Evolutionary conservation across 2,888 invertebrate genomes (phyloP), one percentile per base, ranked within the genome.

Genomic region (Microchrysa polita): DNA sequence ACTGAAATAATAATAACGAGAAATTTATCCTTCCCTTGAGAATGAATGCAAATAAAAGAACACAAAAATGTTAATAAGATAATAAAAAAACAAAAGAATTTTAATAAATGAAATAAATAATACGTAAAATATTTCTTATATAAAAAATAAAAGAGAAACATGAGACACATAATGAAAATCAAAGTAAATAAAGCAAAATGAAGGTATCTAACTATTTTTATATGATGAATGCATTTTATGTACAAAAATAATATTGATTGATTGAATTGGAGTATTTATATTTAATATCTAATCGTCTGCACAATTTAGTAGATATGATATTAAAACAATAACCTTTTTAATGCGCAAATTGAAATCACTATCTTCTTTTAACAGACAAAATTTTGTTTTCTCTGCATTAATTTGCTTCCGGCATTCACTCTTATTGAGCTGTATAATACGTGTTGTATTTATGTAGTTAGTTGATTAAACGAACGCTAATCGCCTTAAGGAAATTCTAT

Each of bases 1-100:
- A 34, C 27, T 7, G 7, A 34, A 34, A 34, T 34, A 34, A 34
- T 34, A 34, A 34, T 34, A 34, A 34, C 27, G 27, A 88, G 78
- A 88, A 78, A 73, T 40, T 34, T 65, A 18, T 57, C 65, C 65
- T 44, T 65, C 23, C 65, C 42, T 48, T 14, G 2, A 42, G 44
- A 23, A 34, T 16, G 55, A 65, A 55, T 55, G 75, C 74, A 74
- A 76, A 79, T 74, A 72, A 57, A 79, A 77, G 74, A n/a, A n/a
- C n/a, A 76, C 77, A 74, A 75, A 79, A 79, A 78, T 79, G 76
- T 74, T 78, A 79, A n/a, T n/a, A n/a, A n/a, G n/a, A n/a, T n/a
- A n/a, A n/a, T n/a, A n/a, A n/a, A n/a, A 74, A 61, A 65, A 48
- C 48, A 61, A 34, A 61, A 27, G n/a, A 61, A 61, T 61, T 60